phyloP scores from a whole-genome alignment of 23 tunicate species.

The Ciona savignyi region DNA sequence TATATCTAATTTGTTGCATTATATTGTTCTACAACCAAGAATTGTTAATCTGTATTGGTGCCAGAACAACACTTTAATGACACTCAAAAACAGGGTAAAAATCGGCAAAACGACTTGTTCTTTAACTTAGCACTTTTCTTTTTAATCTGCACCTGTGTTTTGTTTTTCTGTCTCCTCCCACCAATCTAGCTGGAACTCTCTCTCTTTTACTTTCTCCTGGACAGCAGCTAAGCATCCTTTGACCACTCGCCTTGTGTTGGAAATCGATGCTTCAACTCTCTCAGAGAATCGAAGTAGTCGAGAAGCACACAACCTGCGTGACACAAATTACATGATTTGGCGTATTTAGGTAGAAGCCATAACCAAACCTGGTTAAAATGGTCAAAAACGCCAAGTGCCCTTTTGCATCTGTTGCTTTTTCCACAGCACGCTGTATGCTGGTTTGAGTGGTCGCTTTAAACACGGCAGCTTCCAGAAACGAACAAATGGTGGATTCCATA shows the following conservation, averaged over 20 bases:
- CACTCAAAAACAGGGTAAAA: too few species aligned
- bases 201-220: not conserved
- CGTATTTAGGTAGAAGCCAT: not conserved
- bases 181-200: constrained; percentile 32
- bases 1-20: too few species aligned
- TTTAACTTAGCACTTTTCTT: too few species aligned
- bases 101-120: too few species aligned
- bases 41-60: too few species aligned
- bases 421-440: constrained; percentile 27
- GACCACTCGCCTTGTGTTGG: constrained; percentile 35
- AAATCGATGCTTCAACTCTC: constrained; percentile 41
- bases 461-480: constrained; percentile 38
- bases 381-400: constrained; percentile 31
- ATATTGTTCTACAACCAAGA: too few species aligned
- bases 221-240: constrained; percentile 48
- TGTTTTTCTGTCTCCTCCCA: constrained; percentile 30
- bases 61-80: too few species aligned
- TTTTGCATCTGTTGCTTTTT: constrained; percentile 27
- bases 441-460: constrained; percentile 58
- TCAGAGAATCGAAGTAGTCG: constrained; percentile 36
- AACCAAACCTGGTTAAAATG: constrained; percentile 40
- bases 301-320: constrained; percentile 41
- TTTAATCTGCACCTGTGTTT: not conserved
- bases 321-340: not conserved
- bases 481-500: constrained; percentile 18